These are phyloP conservation scores for Chondrosia reniformis DNA, from an alignment of 37 sponge, comb jelly and placozoan genomes.

Conservation along the genomic window DNA sequence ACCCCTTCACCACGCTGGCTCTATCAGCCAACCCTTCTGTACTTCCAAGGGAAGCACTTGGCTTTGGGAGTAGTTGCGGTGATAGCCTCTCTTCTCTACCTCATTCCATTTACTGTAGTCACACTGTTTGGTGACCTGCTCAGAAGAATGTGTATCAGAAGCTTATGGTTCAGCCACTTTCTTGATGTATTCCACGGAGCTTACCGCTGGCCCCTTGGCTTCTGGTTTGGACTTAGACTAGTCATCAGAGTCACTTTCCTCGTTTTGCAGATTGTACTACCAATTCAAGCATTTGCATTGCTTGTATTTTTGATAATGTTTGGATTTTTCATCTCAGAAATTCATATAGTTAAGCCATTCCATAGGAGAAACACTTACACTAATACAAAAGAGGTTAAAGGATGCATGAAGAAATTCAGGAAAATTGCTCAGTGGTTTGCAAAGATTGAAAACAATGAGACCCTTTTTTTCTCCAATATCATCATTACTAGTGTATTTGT, in stretches of 20 bases:
- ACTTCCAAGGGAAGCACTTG: constrained; percentile 22
- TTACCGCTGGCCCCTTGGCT: neutral
- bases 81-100: neutral
- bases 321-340: neutral
- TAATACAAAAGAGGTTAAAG: no score
- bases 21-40: neutral
- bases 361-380: no score
- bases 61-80: neutral
- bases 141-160: neutral
- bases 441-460: neutral
- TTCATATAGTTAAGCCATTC: neutral
- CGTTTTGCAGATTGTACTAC: neutral
- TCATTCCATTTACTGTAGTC: constrained; percentile 12
- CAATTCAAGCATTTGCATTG: neutral
- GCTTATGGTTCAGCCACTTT: constrained; percentile 17
- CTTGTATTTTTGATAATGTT: neutral
- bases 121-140: neutral
- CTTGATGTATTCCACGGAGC: constrained; percentile 4
- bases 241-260: neutral
- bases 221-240: constrained; percentile 11
- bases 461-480: neutral
- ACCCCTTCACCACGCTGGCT: neutral
- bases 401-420: no score
- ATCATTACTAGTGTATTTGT: neutral
- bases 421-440: no score